These are phyloP conservation scores for Carabus problematicus DNA, from an alignment of 2,888 invertebrate species.

Conservation along the genomic window DNA sequence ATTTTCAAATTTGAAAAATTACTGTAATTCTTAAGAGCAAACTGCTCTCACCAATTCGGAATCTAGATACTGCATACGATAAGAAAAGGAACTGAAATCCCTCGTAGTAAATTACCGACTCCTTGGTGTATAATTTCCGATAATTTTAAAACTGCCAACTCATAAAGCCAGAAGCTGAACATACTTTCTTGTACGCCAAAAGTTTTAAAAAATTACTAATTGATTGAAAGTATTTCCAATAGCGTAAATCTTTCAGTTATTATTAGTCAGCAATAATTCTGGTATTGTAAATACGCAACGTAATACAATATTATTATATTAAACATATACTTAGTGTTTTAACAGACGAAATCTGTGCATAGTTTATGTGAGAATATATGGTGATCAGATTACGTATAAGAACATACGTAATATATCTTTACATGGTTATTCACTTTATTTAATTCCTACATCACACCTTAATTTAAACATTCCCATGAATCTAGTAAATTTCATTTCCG, in stretches of 20 bases:
- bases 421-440: too few relatives aligned
- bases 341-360: too few relatives aligned
- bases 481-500: too few relatives aligned
- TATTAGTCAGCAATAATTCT: too few relatives aligned
- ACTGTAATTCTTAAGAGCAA: slow-evolving; percentile 46
- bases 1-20: slow-evolving; percentile 51
- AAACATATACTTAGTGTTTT: too few relatives aligned
- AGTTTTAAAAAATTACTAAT: slow-evolving; percentile 5
- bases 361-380: too few relatives aligned
- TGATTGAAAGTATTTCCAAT: slow-evolving; percentile 12
- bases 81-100: slow-evolving; percentile 46
- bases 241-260: neutral
- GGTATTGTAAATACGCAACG: too few relatives aligned
- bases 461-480: too few relatives aligned
- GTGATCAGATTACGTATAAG: too few relatives aligned
- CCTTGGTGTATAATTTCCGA: slow-evolving; percentile 46
- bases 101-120: slow-evolving; percentile 44
- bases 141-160: slow-evolving; percentile 48
- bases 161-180: slow-evolving; percentile 31
- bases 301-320: too few relatives aligned
- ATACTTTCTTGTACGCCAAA: slow-evolving; percentile 2
- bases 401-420: too few relatives aligned
- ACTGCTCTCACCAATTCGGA: slow-evolving; percentile 16
- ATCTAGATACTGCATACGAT: slow-evolving; percentile 21
- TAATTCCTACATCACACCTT: too few relatives aligned